Base-by-base conservation (phyloP, 2,888 invertebrate genomes). In the Erpobdella octoculata region DNA sequence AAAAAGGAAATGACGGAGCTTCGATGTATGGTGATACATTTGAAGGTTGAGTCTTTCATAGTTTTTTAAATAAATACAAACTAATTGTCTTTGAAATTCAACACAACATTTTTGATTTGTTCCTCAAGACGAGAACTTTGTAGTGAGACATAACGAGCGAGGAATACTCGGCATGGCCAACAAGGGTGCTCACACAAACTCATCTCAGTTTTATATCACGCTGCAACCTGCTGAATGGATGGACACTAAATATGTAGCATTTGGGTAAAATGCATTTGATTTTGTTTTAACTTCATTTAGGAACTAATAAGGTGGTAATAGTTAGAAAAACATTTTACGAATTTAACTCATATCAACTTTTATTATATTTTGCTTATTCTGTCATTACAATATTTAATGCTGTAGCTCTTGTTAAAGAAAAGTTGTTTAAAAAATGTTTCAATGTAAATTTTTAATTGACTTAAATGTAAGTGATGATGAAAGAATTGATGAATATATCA, bases 121-220 rank as follows among this genome's bases (percentile, higher is more conserved):
- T 8, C 18, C 73, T 76, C 35, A 76, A 83, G 89, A 89, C 79
- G 90, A 90, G 81, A 89, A 88, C 77, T 90, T 88, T 80, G 85
- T 86, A 18, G 82, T 90, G 33, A 86, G 86, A 0, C 88, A 89
- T 78, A 86, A 88, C 77, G 84, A 86, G 78, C 84, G 89, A 71
- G 90, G 90, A 0, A 86, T 89, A 15, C 81, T 90, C n/a, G 88
- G 88, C 25, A 89, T 89, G 88, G 88, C 88, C 70, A 89, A 89
- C 79, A 85, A 86, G 79, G 88, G 88, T 65, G 86, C 87, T 74
- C 87, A 90, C 79, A 86, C 87, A 75, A 90, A 90, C 80, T 87
- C 86, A 4, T 88, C 88, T 0, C 89, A 90, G 81, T 90, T 90
- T 80, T 88, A 88, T 78, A 85, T 90, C 21, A 85, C 88, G 18